These are phyloP conservation scores for Trachelus iudaicus DNA, from an alignment of 2,888 invertebrate genomes.

Conservation along the genomic window DNA sequence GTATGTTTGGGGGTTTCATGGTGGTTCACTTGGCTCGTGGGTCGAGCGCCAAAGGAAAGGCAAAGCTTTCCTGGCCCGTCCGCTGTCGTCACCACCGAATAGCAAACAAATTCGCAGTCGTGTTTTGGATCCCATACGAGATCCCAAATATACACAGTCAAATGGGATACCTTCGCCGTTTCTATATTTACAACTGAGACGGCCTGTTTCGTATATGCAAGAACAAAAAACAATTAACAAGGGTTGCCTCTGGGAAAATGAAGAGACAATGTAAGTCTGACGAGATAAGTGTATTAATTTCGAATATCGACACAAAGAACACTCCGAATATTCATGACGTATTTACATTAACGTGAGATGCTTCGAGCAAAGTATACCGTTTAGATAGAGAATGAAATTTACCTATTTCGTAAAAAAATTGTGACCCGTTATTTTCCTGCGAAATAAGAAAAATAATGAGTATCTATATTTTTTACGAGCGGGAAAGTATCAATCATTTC, in stretches of 20 bases:
- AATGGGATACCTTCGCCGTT: neutral
- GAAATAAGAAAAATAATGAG: neutral
- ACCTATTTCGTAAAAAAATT: neutral
- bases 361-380: neutral
- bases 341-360: neutral
- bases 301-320: neutral
- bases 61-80: conserved; percentile 15
- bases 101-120: conserved; percentile 17
- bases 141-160: neutral
- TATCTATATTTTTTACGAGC: neutral
- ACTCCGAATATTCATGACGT: neutral
- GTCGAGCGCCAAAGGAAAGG: conserved; percentile 19
- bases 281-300: neutral
- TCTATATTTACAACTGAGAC: neutral
- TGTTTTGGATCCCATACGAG: neutral
- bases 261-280: neutral
- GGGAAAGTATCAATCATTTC: neutral
- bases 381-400: neutral
- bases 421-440: too few relatives aligned
- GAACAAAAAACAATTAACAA: neutral
- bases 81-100: conserved; percentile 7
- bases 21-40: conserved; percentile 21
- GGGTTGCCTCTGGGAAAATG: neutral
- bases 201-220: neutral
- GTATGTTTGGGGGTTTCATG: conserved; percentile 52